Conservation (phyloP, 2,797 vertebrate genomes). For the Crocidura indochinensis region DNA sequence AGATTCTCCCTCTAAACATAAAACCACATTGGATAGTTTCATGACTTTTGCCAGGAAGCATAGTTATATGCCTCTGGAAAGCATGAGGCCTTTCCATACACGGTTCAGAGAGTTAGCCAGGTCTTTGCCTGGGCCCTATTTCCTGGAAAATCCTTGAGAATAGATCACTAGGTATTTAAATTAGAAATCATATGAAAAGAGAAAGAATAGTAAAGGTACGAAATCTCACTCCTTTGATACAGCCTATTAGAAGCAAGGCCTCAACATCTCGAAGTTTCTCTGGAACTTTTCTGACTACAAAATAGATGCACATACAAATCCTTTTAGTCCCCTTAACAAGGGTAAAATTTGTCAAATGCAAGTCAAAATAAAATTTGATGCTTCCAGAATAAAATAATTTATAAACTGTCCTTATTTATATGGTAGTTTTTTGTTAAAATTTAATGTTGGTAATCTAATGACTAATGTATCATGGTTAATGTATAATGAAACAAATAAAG, state of each 20-base stretch:
- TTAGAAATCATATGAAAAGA: background rate
- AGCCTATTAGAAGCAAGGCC: background rate
- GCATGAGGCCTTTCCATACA: background rate
- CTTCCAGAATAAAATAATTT: slow-evolving; percentile 14
- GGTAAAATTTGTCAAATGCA: slow-evolving; percentile 27
- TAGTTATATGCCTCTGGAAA: background rate
- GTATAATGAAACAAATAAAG: slow-evolving; percentile 49
- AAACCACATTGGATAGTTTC: background rate
- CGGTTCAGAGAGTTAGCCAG: background rate
- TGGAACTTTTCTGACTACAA: background rate
- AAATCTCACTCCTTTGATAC: background rate
- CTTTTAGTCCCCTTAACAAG: background rate
- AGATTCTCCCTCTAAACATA: background rate
- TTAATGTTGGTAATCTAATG: slow-evolving; percentile 64
- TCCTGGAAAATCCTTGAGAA: slow-evolving; percentile 1
- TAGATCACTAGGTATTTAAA: background rate
- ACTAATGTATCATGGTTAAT: slow-evolving; percentile 54
- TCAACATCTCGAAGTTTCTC: background rate
- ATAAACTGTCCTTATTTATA: slow-evolving; percentile 31
- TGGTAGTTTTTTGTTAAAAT: slow-evolving; percentile 63
- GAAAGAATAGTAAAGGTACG: background rate
- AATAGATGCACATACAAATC: background rate
- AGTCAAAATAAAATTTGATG: slow-evolving; percentile 40
- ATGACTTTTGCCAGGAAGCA: background rate
- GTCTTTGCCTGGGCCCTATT: background rate